Evolutionary conservation across 2,888 invertebrate genomes (phyloP).

Genomic region (Scaptomyza tumidula): DNA sequence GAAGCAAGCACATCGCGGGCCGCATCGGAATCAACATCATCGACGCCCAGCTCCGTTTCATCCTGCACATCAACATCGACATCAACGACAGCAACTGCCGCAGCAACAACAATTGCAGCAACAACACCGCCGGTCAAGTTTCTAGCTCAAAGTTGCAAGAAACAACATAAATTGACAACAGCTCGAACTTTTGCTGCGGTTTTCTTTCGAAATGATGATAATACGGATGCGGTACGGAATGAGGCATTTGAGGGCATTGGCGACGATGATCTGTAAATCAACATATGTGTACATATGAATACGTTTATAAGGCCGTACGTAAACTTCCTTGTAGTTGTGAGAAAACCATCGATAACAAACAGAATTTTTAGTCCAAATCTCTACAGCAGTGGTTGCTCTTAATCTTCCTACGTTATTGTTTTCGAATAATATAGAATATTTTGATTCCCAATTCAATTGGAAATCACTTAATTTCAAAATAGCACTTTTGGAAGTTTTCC

Average conservation of each 20-base stretch:
- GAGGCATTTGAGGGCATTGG: constrained; percentile 98
- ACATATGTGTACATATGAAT: constrained; percentile 6
- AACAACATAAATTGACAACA: constrained; percentile 86
- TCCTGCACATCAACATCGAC: constrained; percentile 57
- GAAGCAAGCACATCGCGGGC: constrained; percentile 62
- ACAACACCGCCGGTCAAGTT: constrained; percentile 79
- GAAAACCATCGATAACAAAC: constrained; percentile 27
- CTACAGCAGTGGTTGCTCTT: neutral
- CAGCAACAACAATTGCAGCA: constrained; percentile 51
- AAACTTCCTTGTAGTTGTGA: constrained; percentile 26
- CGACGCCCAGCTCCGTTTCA: constrained; percentile 68
- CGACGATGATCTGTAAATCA: constrained; percentile 93
- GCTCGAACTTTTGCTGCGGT: constrained; percentile 85
- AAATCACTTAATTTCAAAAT: too few relatives aligned
- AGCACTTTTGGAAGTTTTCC: too few relatives aligned
- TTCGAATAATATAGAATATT: too few relatives aligned
- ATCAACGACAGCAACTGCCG: constrained; percentile 45
- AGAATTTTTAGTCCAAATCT: constrained; percentile 3
- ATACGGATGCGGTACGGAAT: constrained; percentile 89
- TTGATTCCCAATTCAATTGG: too few relatives aligned
- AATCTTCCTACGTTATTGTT: neutral
- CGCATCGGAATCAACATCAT: constrained; percentile 63
- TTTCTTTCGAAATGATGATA: constrained; percentile 87
- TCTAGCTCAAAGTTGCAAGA: constrained; percentile 89
- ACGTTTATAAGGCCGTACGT: constrained; percentile 14